Base-by-base conservation (phyloP, 2,888 invertebrate genomes). In the Pediacus dermestoides region DNA sequence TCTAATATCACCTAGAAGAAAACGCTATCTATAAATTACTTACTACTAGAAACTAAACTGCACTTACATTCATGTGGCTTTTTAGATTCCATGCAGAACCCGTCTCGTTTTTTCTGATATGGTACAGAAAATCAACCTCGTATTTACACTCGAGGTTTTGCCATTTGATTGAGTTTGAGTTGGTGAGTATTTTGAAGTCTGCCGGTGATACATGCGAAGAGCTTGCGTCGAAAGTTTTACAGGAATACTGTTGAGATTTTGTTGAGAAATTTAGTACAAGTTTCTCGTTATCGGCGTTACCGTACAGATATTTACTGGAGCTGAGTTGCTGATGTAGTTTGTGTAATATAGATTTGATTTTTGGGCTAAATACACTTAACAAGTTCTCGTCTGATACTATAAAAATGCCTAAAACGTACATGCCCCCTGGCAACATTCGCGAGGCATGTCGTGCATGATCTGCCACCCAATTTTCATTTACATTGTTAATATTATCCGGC, bases 401-500 rank as follows among this genome's bases (percentile, higher is more conserved):
- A 67, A 90, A 92, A 53, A 91, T 74, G 48, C 86, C 93, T 61
- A 90, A 74, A 30, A 93, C 84, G 69, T 81, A 81, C 75, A 92
- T 81, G 28, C 92, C 93, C 25, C 93, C 94, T 16, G 92, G 88
- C 44, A 93, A 71, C 91, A 93, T 92, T 67, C 89, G 79, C 2
- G 85, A 84, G 1, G 89, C 87, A 74, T 88, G 86, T 64, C 82
- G 81, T 23, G 89, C 88, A 72, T 92, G 90, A 60, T 88, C 85
- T 1, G 82, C 81, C 2, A 87, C 75, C 80, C 82, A 82, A 33
- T 71, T 73, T 46, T 85, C 82, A 14, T 81, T 78, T 34, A 85
- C 72, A 44, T 75, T 77, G 52, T 70, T 72, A 13, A 76, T 70
- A 22, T 61, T 62, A 37, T 70, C 66, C 16, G 61, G 53, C 1